A percentile compares a stretch with the other conserved stretches of the same genome.
Conservation (phyloP, 2,888 invertebrate species). For the Ashinkailepas kermadecensis region DNA sequence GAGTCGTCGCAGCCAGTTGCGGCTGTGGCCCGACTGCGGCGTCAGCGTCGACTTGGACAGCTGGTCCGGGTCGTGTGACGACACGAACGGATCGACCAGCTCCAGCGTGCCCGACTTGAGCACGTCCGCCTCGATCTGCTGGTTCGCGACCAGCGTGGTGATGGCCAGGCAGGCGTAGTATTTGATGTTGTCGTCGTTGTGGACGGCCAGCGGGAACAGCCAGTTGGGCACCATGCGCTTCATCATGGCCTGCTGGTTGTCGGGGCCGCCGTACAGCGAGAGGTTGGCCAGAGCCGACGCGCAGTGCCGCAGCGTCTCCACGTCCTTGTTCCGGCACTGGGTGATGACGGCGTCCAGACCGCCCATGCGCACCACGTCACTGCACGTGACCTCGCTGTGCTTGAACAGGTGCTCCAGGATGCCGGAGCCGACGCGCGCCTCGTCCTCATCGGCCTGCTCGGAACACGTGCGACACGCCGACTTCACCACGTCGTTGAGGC, state of each 20-base stretch:
- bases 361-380: constrained; percentile 81
- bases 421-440: constrained; percentile 82
- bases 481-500: constrained; percentile 79
- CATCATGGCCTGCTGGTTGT: constrained; percentile 96
- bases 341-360: constrained; percentile 91
- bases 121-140: constrained; percentile 95
- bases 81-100: constrained; percentile 93
- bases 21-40: constrained; percentile 85
- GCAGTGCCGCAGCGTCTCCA: constrained; percentile 87
- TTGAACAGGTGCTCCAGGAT: constrained; percentile 90
- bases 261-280: constrained; percentile 90
- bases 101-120: constrained; percentile 92
- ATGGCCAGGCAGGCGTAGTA: constrained; percentile 98
- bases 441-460: constrained; percentile 36
- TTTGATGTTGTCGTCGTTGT: constrained; percentile 91
- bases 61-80: constrained; percentile 85
- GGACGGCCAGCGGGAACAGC: constrained; percentile 95
- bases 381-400: constrained; percentile 91
- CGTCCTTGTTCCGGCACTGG: constrained; percentile 86
- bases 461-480: constrained; percentile 79
- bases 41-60: constrained; percentile 77
- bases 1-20: constrained; percentile 78
- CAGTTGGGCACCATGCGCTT: constrained; percentile 89
- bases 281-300: constrained; percentile 94
- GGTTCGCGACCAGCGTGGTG: constrained; percentile 90